Conservation (phyloP, 37 sponge, comb jelly and placozoan species). For the Aplysina aerophoba region DNA sequence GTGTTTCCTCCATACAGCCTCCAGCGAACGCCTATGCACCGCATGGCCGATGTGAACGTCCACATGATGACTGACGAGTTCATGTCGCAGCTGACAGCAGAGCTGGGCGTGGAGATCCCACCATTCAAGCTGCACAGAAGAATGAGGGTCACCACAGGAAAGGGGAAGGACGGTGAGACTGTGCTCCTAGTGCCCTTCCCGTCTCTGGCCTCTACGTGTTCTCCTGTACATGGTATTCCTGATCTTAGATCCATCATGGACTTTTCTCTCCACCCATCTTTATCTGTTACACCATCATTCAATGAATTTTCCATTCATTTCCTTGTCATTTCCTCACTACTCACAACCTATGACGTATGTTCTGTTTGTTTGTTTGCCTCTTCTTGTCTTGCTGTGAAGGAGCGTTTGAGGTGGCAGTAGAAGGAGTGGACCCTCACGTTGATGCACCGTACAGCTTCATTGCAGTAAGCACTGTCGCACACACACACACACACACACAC, state of each 20-base stretch:
- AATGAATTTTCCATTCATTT: too few species aligned
- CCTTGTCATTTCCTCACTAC: background rate
- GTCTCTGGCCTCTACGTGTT: too few species aligned
- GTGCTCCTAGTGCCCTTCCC: background rate
- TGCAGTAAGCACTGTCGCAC: slow-evolving; percentile 34
- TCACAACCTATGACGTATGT: too few species aligned
- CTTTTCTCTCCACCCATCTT: too few species aligned
- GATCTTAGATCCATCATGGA: too few species aligned
- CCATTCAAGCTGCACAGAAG: slow-evolving; percentile 73
- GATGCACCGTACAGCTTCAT: slow-evolving; percentile 83
- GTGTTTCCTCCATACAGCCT: slow-evolving; percentile 38
- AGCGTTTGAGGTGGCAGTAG: slow-evolving; percentile 41
- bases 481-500: slow-evolving; percentile 22
- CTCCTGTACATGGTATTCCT: too few species aligned
- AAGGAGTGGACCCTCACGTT: slow-evolving; percentile 68
- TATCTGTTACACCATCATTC: too few species aligned
- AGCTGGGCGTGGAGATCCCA: slow-evolving; percentile 60
- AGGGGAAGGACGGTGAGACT: slow-evolving; percentile 1
- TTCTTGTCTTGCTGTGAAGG: background rate
- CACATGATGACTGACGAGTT: slow-evolving; percentile 84
- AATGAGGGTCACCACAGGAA: slow-evolving; percentile 19
- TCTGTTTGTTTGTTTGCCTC: too few species aligned
- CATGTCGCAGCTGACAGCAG: slow-evolving; percentile 62
- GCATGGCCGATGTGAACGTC: slow-evolving; percentile 46
- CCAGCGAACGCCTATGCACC: slow-evolving; percentile 73